Evolutionary conservation across 2,888 invertebrate species (phyloP).

Genomic region (Minunthozetes semirufus): DNA sequence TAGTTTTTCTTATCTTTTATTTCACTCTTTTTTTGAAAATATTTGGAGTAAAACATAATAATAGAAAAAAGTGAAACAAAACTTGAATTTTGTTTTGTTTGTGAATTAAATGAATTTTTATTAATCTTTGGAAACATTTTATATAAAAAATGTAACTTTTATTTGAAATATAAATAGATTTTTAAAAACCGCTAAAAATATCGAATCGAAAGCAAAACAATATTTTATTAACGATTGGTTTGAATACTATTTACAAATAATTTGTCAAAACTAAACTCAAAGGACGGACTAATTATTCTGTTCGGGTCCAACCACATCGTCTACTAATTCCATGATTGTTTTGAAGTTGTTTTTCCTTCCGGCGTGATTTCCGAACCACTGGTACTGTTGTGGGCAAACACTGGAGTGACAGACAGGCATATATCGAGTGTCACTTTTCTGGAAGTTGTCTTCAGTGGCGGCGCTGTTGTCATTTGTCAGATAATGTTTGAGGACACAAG

Average conservation of each 20-base stretch:
- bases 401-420: conserved; percentile 38
- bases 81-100: no score
- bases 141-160: background rate
- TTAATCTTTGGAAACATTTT: no score
- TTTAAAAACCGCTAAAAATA: background rate
- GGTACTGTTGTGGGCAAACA: conserved; percentile 37
- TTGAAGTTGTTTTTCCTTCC: conserved; percentile 37
- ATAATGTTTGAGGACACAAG: conserved; percentile 38
- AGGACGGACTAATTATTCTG: background rate
- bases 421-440: conserved; percentile 36
- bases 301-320: conserved; percentile 33
- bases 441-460: conserved; percentile 29
- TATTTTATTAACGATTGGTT: background rate
- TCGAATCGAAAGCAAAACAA: background rate
- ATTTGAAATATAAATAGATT: background rate
- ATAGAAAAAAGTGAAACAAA: no score
- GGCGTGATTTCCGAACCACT: conserved; percentile 38
- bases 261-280: background rate
- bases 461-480: conserved; percentile 35
- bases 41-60: no score
- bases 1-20: no score
- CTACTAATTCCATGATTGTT: conserved; percentile 38
- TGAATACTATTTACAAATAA: conserved; percentile 5
- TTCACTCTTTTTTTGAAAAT: no score
- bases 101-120: no score